These are phyloP conservation scores for Acanthochromis polyacanthus DNA, from an alignment of 2,113 vertebrate genomes.

Conservation along the genomic window DNA sequence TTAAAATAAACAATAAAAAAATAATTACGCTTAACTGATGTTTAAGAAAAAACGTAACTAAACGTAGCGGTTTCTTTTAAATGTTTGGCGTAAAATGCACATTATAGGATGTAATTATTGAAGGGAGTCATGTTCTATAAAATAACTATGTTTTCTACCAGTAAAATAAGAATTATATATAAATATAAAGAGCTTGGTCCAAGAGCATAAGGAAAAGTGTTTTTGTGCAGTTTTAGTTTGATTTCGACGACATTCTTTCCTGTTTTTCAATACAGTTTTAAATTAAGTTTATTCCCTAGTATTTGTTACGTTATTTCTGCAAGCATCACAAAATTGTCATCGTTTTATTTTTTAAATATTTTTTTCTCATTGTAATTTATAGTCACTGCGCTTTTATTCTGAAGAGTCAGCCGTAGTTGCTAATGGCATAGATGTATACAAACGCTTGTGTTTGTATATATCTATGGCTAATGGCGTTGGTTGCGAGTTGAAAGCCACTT, in stretches of 20 bases:
- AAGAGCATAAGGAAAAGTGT: background rate
- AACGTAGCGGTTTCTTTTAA: background rate
- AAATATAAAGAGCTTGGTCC: background rate
- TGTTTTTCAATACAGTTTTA: no score
- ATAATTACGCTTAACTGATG: background rate
- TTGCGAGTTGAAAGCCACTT: no score
- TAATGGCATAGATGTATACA: no score
- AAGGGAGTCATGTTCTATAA: no score
- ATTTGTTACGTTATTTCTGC: background rate
- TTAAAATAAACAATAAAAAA: background rate
- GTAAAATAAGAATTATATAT: background rate
- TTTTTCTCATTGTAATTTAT: background rate
- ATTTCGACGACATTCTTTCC: no score
- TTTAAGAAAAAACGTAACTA: background rate
- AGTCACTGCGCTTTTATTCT: slow-evolving; percentile 12
- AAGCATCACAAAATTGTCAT: no score
- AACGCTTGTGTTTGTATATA: no score
- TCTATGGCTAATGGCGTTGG: no score
- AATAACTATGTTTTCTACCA: background rate
- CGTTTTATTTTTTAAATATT: no score
- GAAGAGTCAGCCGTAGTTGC: slow-evolving; percentile 12
- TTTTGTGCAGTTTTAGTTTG: no score
- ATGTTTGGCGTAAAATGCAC: background rate
- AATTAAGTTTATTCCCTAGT: no score
- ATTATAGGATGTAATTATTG: background rate